Conservation (phyloP, 2,113 vertebrate genomes). For the Anhinga anhinga region DNA sequence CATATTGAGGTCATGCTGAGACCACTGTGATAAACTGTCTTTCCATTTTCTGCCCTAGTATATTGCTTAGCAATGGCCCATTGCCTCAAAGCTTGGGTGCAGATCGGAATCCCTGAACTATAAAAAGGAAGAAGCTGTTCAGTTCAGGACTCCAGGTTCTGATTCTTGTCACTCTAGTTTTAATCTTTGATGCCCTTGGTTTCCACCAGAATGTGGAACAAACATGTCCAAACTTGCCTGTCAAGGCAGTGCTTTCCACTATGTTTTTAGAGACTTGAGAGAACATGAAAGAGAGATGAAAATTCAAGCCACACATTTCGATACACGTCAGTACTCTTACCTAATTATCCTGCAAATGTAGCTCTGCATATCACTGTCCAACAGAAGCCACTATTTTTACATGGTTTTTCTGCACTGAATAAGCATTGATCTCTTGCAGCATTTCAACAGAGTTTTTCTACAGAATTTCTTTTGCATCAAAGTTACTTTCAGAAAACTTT, state of each 20-base stretch:
- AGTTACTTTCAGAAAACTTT: neutral
- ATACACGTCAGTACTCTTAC: neutral
- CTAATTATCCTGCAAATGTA: neutral
- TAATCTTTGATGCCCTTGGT: neutral
- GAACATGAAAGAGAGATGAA: neutral
- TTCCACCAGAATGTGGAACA: neutral
- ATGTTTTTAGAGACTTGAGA: neutral
- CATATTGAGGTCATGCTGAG: neutral
- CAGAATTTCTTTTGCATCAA: neutral
- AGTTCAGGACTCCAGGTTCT: neutral
- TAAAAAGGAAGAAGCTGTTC: neutral
- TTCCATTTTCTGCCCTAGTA: neutral
- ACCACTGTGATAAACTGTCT: constrained; percentile 9
- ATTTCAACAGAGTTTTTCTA: neutral
- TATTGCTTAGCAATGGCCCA: neutral
- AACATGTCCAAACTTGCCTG: neutral
- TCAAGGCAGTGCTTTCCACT: neutral
- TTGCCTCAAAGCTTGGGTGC: neutral
- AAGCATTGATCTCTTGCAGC: neutral
- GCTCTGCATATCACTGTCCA: neutral
- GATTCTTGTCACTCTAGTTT: neutral
- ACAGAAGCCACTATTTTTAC: neutral
- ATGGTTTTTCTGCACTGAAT: neutral
- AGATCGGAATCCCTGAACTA: neutral
- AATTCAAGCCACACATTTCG: neutral